Evolutionary conservation across 2,113 vertebrate species (phyloP).

Genomic region (Nicator chloris): DNA sequence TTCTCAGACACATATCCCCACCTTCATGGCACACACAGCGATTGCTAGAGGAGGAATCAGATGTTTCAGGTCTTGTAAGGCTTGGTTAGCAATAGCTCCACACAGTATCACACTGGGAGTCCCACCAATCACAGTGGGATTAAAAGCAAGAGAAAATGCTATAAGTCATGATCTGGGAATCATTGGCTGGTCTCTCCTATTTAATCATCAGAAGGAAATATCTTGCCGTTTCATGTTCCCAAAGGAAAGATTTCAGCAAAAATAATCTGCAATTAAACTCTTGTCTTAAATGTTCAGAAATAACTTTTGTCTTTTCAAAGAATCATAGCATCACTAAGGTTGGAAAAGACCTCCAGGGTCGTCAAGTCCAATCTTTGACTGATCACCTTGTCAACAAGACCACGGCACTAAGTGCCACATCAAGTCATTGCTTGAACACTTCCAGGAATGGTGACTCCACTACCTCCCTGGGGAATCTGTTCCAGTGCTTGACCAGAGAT

Average conservation of each 20-base stretch:
- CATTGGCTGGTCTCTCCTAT: not conserved
- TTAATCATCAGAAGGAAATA: not conserved
- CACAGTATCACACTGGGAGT: not conserved
- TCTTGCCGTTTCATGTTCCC: not conserved
- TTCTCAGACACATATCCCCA: not conserved
- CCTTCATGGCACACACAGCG: fast-evolving
- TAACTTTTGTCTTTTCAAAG: not conserved
- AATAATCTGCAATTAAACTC: not conserved
- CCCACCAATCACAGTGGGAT: not conserved
- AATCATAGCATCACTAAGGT: not conserved
- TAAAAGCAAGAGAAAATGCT: not conserved
- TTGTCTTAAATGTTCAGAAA: not conserved
- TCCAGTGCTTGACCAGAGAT: not conserved
- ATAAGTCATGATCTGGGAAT: not conserved
- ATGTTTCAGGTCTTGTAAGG: not conserved
- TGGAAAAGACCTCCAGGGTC: not conserved
- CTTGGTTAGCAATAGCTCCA: not conserved
- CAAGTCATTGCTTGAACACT: not conserved
- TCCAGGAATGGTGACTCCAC: not conserved
- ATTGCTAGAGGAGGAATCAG: not conserved
- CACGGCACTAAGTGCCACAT: not conserved
- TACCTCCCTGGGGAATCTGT: not conserved
- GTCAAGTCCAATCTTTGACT: not conserved
- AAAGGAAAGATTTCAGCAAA: not conserved
- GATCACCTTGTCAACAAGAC: not conserved